Conservation (phyloP, 2,888 invertebrate genomes). For the Chromoteleia sp. region DNA sequence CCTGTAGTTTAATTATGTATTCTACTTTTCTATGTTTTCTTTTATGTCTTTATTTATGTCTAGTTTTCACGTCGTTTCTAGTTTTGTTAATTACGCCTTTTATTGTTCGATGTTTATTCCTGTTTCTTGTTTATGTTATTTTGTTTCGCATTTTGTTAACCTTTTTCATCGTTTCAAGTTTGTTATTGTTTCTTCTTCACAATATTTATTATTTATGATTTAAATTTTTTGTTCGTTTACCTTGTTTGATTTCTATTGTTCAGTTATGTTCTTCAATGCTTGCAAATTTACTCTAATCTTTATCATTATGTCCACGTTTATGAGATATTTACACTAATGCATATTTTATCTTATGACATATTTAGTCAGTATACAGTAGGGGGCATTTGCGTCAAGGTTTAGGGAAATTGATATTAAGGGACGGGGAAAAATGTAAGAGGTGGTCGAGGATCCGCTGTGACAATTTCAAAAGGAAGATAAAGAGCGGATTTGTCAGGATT, state of each 20-base stretch:
- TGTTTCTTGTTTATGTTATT: too few relatives aligned
- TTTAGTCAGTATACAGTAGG: background rate
- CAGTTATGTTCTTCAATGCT: background rate
- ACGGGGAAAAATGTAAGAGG: background rate
- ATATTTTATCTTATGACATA: background rate
- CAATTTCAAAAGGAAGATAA: slow-evolving; percentile 18
- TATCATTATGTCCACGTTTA: background rate
- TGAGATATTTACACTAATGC: slow-evolving; percentile 4
- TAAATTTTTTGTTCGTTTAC: background rate
- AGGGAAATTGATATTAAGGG: background rate
- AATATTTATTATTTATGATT: too few relatives aligned
- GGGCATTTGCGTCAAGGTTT: slow-evolving; percentile 2
- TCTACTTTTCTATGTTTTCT: too few relatives aligned
- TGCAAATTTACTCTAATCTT: background rate
- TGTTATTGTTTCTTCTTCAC: too few relatives aligned
- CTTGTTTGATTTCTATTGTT: background rate
- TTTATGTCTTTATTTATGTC: too few relatives aligned
- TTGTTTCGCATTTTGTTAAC: too few relatives aligned
- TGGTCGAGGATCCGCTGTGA: background rate
- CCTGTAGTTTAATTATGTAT: too few relatives aligned
- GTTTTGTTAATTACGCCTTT: too few relatives aligned
- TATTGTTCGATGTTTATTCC: too few relatives aligned
- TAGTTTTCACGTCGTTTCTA: too few relatives aligned
- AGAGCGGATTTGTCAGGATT: slow-evolving; percentile 22
- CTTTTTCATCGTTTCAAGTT: too few relatives aligned